Evolutionary conservation across 2,888 invertebrate species (phyloP).

Genomic region (Argyresthia goedartella): DNA sequence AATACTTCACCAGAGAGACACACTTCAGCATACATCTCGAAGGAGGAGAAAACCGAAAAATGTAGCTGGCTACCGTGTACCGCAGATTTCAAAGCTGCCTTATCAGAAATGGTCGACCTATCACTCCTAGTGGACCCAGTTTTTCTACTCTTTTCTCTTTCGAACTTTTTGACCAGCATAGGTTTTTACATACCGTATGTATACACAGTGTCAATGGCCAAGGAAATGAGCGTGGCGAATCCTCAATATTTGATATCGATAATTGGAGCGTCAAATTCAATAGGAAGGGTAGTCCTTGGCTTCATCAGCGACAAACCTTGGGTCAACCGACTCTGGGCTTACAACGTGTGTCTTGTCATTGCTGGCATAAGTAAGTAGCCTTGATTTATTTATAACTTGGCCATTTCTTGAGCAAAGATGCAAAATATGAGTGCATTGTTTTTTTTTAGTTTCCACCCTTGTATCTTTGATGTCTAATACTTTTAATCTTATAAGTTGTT

Average conservation of each 20-base stretch:
- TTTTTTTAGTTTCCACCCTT: too few species aligned
- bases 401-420: too few species aligned
- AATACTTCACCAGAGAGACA: constrained; percentile 61
- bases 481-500: too few species aligned
- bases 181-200: constrained; percentile 96
- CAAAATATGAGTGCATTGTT: too few species aligned
- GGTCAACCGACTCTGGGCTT: constrained; percentile 91
- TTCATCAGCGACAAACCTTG: constrained; percentile 90
- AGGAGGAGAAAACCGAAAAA: constrained; percentile 51
- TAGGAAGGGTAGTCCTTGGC: constrained; percentile 91
- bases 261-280: constrained; percentile 89
- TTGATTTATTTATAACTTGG: not conserved
- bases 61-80: constrained; percentile 76
- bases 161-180: constrained; percentile 95
- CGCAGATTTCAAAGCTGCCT: constrained; percentile 77
- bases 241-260: constrained; percentile 82
- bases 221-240: constrained; percentile 70
- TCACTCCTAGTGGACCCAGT: constrained; percentile 86
- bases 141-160: constrained; percentile 90
- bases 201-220: constrained; percentile 83
- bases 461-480: too few species aligned
- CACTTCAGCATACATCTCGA: constrained; percentile 26
- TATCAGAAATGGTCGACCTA: constrained; percentile 88
- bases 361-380: constrained; percentile 87
- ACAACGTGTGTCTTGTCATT: constrained; percentile 88